Percentiles rank a stretch among this genome's conserved stretches.
These are phyloP conservation scores for Drosophila lacicola DNA, from an alignment of 2,888 invertebrate species.

Conservation along the genomic window DNA sequence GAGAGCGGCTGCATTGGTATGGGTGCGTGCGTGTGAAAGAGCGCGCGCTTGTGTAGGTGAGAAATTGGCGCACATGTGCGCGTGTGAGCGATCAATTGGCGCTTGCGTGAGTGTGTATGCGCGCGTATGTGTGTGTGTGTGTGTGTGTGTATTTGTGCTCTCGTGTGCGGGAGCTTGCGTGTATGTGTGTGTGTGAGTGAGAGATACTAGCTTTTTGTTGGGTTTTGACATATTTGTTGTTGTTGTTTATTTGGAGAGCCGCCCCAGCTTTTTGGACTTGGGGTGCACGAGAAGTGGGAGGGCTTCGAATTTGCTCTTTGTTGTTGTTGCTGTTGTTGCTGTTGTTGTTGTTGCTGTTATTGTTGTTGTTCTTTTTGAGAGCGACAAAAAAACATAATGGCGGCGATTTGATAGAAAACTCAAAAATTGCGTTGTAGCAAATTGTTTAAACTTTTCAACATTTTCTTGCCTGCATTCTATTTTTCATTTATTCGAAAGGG, in stretches of 20 bases:
- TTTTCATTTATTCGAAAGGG: constrained; percentile 20
- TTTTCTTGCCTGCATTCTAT: constrained; percentile 36
- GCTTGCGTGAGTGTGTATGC: constrained; percentile 39
- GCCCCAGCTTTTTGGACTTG: constrained; percentile 35
- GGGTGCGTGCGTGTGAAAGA: constrained; percentile 48
- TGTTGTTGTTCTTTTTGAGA: constrained; percentile 32
- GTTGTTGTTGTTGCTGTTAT: constrained; percentile 4
- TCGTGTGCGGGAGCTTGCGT: constrained; percentile 14
- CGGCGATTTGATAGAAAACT: constrained; percentile 74
- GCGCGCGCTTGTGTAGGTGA: constrained; percentile 66
- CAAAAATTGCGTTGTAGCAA: constrained; percentile 78
- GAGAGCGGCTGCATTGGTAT: constrained; percentile 24
- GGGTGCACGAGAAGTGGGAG: constrained; percentile 64
- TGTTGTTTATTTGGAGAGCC: constrained; percentile 55
- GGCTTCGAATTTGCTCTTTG: constrained; percentile 51
- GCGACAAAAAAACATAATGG: constrained; percentile 73
- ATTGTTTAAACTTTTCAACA: constrained; percentile 71
- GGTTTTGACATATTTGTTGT: constrained; percentile 76
- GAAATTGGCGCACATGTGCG: constrained; percentile 71
- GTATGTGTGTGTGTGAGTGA: constrained; percentile 27
- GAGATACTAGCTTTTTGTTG: constrained; percentile 65
- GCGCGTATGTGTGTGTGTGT: background rate
- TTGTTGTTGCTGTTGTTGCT: constrained; percentile 28
- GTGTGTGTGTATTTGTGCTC: constrained; percentile 3
- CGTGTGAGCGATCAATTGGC: constrained; percentile 73